Evolutionary conservation across 2,113 vertebrate genomes (phyloP).

Genomic region (Petrocephalus microphthalmus): DNA sequence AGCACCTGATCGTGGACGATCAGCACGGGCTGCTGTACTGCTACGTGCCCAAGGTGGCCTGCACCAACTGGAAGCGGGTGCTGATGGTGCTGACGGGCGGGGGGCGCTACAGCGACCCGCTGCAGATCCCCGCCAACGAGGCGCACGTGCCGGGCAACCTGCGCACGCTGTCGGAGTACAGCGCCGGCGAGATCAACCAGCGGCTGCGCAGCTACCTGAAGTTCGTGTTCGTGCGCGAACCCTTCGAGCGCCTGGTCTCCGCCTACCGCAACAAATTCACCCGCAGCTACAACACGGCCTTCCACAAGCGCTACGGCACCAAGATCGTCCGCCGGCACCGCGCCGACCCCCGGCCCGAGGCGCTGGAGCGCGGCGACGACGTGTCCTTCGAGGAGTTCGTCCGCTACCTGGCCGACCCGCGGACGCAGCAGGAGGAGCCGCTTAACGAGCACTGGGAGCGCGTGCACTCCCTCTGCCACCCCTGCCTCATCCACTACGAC

Average conservation of each 20-base stretch:
- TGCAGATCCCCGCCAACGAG: conserved; percentile 75
- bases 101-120: conserved; percentile 63
- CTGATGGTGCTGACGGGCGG: conserved; percentile 80
- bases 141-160: conserved; percentile 76
- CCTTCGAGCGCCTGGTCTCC: conserved; percentile 85
- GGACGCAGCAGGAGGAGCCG: conserved; percentile 76
- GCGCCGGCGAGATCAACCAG: conserved; percentile 73
- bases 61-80: conserved; percentile 92
- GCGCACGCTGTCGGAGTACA: conserved; percentile 75
- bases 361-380: conserved; percentile 72
- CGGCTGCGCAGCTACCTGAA: conserved; percentile 86
- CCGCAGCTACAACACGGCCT: conserved; percentile 80
- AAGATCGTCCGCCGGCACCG: conserved; percentile 81
- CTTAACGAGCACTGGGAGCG: conserved; percentile 96
- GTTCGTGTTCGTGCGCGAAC: conserved; percentile 87
- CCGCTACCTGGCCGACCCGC: conserved; percentile 83
- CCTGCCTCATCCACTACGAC: conserved; percentile 85
- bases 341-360: conserved; percentile 56
- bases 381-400: conserved; percentile 90
- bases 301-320: conserved; percentile 84
- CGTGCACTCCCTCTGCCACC: conserved; percentile 85
- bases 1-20: conserved; percentile 84
- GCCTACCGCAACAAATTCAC: conserved; percentile 91
- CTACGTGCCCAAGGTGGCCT: conserved; percentile 90
- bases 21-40: conserved; percentile 79